Conservation (phyloP, 2,888 invertebrate genomes). For the Lycophotia porphyrea region DNA sequence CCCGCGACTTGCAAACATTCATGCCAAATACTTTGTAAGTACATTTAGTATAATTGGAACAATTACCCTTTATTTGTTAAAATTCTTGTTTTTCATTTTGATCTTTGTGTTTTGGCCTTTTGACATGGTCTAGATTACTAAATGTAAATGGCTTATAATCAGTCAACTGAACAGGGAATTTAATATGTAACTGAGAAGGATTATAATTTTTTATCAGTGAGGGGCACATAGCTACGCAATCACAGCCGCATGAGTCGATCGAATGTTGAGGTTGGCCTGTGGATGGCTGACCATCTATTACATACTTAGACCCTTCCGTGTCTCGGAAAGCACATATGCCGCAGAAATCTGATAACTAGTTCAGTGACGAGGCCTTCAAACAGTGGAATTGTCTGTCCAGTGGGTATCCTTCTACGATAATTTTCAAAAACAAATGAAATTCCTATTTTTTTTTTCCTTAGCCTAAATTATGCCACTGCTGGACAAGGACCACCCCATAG, state of each 20-base stretch:
- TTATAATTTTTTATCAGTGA: background rate
- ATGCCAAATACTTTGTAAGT: conserved; percentile 30
- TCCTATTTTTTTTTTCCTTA: too few species aligned
- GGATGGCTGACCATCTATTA: background rate
- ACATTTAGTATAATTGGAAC: conserved; percentile 21
- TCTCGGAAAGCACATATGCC: background rate
- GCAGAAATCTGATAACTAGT: background rate
- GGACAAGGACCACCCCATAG: too few species aligned
- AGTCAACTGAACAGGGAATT: background rate
- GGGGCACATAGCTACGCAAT: background rate
- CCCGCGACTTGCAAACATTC: conserved; percentile 22
- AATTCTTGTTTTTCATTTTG: background rate
- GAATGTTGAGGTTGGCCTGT: background rate
- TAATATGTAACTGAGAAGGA: background rate
- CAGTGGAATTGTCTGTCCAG: background rate
- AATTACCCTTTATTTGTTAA: conserved; percentile 10
- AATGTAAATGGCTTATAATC: background rate
- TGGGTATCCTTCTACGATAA: too few species aligned
- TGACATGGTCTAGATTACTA: background rate
- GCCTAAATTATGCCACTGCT: background rate
- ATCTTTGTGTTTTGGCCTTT: conserved; percentile 7
- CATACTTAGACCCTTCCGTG: background rate
- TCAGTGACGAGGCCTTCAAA: background rate
- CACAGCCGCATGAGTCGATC: background rate
- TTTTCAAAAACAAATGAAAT: too few species aligned